These are phyloP conservation scores for Helicoverpa armigera DNA, from an alignment of 1,140 invertebrate genomes.

Conservation along the genomic window DNA sequence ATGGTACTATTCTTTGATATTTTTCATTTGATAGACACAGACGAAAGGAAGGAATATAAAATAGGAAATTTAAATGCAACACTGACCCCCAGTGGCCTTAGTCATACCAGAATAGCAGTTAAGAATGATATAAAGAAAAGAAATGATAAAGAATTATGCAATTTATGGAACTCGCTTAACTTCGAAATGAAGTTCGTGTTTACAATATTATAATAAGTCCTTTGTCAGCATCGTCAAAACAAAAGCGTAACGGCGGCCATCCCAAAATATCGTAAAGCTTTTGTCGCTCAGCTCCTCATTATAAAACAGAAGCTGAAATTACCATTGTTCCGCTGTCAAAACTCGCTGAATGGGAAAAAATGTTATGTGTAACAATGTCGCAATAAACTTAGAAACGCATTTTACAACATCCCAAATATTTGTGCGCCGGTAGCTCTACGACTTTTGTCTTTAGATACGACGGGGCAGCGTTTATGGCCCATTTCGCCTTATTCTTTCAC, in stretches of 20 bases:
- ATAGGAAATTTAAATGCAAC: conserved; percentile 22
- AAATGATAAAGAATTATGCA: conserved; percentile 20
- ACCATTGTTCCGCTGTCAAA: conserved; percentile 77
- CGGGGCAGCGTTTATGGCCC: conserved; percentile 73
- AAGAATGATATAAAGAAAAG: background rate
- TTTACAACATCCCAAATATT: conserved; percentile 81
- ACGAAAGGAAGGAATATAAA: conserved; percentile 28
- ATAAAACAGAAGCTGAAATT: conserved; percentile 73
- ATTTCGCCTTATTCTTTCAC: conserved; percentile 77
- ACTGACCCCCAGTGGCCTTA: background rate
- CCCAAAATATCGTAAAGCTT: conserved; percentile 58
- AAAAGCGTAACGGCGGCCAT: conserved; percentile 40
- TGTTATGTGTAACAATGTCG: conserved; percentile 73
- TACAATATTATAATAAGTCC: conserved; percentile 35
- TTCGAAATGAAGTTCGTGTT: conserved; percentile 39
- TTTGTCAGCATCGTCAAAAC: conserved; percentile 37
- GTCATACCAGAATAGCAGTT: background rate
- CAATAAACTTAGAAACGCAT: conserved; percentile 71
- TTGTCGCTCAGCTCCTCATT: conserved; percentile 67
- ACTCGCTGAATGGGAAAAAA: conserved; percentile 76
- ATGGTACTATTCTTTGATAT: conserved; percentile 23
- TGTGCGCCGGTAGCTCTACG: conserved; percentile 71
- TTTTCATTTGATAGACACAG: conserved; percentile 15
- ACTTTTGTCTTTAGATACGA: conserved; percentile 77
- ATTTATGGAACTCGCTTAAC: conserved; percentile 13